A percentile compares a stretch with the other conserved stretches of the same genome.
phyloP scores from a whole-genome alignment of 2,797 vertebrate species.

The Centroberyx gerrardi region DNA sequence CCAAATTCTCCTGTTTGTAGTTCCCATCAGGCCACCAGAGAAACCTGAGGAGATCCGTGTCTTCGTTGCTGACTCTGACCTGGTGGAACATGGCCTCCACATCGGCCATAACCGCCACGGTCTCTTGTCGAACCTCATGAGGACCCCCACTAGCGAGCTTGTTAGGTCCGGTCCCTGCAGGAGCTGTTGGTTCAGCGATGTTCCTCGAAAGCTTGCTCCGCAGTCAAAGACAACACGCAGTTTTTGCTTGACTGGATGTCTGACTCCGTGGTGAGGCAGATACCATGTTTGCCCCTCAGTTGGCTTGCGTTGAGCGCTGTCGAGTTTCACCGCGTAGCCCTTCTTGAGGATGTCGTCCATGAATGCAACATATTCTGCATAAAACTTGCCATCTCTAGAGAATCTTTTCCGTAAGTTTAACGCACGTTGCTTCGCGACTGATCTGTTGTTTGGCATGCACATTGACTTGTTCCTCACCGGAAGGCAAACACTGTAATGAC shows the following conservation, averaged over 20 bases:
- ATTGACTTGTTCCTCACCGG: neutral
- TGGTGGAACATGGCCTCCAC: constrained; percentile 37
- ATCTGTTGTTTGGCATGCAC: constrained; percentile 11
- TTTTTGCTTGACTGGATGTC: constrained; percentile 48
- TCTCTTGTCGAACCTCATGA: constrained; percentile 44
- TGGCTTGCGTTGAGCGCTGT: neutral
- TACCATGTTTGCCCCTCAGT: constrained; percentile 43
- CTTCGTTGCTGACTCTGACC: constrained; percentile 31
- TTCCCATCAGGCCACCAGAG: constrained; percentile 53
- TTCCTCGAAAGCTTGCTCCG: constrained; percentile 35
- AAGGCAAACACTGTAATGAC: constrained; percentile 23
- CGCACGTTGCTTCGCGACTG: neutral
- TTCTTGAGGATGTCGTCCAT: constrained; percentile 13
- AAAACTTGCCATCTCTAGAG: neutral
- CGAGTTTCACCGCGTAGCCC: neutral
- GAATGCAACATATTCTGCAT: neutral
- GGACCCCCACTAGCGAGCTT: constrained; percentile 40
- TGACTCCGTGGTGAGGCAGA: constrained; percentile 56
- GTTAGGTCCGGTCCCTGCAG: constrained; percentile 45
- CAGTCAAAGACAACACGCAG: constrained; percentile 38
- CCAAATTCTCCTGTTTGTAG: neutral
- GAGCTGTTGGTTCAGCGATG: constrained; percentile 42
- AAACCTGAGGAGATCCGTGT: constrained; percentile 45
- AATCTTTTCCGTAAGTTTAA: constrained; percentile 4
- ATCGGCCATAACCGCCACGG: constrained; percentile 23